Evolutionary conservation across 2,888 invertebrate genomes (phyloP).

Genomic region (Pelosia muscerda): DNA sequence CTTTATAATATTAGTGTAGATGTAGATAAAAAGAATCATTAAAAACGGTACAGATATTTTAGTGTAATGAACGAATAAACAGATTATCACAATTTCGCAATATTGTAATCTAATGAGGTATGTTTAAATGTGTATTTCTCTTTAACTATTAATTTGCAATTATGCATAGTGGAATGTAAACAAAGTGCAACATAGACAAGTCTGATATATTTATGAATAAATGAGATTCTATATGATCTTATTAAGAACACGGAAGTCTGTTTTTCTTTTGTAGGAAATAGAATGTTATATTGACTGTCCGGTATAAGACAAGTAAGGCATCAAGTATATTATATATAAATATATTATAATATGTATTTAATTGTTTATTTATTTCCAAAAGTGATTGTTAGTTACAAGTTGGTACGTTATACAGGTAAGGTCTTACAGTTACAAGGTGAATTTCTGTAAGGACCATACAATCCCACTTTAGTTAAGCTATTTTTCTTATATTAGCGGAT

Average conservation of each 20-base stretch:
- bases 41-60: neutral
- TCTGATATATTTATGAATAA: neutral
- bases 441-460: neutral
- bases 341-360: no score
- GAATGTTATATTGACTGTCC: neutral
- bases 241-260: neutral
- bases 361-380: no score
- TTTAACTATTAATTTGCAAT: neutral
- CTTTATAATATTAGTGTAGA: no score
- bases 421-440: no score
- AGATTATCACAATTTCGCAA: neutral
- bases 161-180: constrained; percentile 1
- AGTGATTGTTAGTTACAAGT: no score
- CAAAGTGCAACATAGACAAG: neutral
- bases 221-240: neutral
- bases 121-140: neutral
- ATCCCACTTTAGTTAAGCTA: neutral
- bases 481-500: neutral
- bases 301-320: no score
- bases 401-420: no score
- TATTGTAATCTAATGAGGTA: neutral
- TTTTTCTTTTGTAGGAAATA: neutral
- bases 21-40: no score
- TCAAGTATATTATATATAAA: no score
- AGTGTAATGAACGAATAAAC: neutral